phyloP scores from a whole-genome alignment of 2,113 vertebrate genomes.

The Oriolus oriolus region DNA sequence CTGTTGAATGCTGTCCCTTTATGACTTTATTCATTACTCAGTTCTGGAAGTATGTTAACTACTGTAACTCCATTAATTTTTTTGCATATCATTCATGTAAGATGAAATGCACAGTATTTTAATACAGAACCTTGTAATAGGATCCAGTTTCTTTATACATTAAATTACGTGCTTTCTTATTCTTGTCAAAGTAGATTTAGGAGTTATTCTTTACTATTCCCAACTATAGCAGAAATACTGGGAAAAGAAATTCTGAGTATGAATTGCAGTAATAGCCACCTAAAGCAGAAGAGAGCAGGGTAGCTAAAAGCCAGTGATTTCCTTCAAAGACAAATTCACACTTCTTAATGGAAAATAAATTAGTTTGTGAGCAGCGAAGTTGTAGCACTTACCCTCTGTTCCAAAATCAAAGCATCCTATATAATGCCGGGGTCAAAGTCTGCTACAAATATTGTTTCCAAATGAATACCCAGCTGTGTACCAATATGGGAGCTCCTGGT shows the following conservation, averaged over 20 bases:
- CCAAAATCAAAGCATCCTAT: not conserved
- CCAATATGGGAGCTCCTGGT: not conserved
- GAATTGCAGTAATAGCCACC: not conserved
- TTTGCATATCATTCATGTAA: not conserved
- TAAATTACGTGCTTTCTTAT: not conserved
- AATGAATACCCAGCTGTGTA: not conserved
- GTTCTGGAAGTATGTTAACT: not conserved
- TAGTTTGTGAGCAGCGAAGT: not conserved
- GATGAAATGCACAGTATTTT: not conserved
- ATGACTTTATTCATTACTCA: not conserved
- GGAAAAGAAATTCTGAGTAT: not conserved
- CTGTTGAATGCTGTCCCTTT: not conserved
- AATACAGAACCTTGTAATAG: not conserved
- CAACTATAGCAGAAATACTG: not conserved
- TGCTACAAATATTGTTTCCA: not conserved
- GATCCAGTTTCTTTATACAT: not conserved
- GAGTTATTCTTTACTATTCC: not conserved
- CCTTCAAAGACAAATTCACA: not conserved
- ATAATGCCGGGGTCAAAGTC: not conserved
- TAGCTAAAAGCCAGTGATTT: not conserved
- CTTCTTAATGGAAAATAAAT: not conserved
- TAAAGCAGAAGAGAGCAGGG: not conserved
- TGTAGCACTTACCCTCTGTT: not conserved
- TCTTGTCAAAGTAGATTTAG: not conserved
- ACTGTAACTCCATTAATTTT: not conserved